Conservation (phyloP, 2,113 vertebrate genomes). For the Isichthys henryi region DNA sequence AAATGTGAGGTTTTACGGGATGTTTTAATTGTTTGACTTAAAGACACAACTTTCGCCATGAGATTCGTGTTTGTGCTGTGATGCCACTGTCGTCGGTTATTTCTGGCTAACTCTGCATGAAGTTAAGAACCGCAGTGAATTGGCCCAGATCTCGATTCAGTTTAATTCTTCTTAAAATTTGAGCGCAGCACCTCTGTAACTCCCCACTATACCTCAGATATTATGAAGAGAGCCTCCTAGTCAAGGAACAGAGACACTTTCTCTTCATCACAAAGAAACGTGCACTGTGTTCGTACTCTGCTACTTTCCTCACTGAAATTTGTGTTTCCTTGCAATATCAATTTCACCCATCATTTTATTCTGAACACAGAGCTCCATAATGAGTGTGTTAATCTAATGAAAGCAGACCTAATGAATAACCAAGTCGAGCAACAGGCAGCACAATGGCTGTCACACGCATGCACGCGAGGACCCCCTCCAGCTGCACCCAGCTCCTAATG, state of each 20-base stretch:
- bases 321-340: neutral
- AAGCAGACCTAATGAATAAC: slow-evolving; percentile 51
- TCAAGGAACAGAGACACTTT: neutral
- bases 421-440: slow-evolving; percentile 35
- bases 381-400: slow-evolving; percentile 52
- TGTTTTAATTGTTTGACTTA: neutral
- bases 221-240: neutral
- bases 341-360: neutral
- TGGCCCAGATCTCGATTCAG: neutral
- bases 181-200: neutral
- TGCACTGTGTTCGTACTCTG: neutral
- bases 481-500: slow-evolving; percentile 40
- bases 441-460: slow-evolving; percentile 43
- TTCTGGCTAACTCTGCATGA: neutral
- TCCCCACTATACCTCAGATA: neutral
- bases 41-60: neutral
- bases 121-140: neutral
- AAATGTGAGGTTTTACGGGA: neutral
- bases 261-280: neutral
- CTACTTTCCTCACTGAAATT: neutral
- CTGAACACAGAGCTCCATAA: slow-evolving; percentile 12
- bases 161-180: neutral
- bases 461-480: slow-evolving; percentile 36
- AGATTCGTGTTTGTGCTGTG: neutral
- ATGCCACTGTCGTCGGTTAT: neutral